phyloP scores from a whole-genome alignment of 2,113 vertebrate genomes.

The Polypterus bichir region DNA sequence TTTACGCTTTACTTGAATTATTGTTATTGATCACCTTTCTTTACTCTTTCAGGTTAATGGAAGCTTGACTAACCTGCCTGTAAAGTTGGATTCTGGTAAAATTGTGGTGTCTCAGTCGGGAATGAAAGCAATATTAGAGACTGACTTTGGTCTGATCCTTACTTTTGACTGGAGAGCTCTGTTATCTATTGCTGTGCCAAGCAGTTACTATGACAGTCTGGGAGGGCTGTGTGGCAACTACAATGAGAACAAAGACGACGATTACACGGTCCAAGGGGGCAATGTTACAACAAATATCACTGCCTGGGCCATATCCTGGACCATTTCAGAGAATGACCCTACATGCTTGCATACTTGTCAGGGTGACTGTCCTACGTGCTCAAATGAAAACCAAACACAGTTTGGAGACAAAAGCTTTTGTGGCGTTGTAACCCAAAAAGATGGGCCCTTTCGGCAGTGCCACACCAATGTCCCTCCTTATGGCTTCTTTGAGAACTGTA shows the following conservation, averaged over 20 bases:
- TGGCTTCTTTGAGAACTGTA: conserved; percentile 41
- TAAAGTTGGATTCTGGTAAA: conserved; percentile 25
- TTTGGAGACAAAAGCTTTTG: conserved; percentile 16
- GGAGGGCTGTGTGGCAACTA: conserved; percentile 51
- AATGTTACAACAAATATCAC: conserved; percentile 4
- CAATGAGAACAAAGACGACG: conserved; percentile 33
- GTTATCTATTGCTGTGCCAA: conserved; percentile 27
- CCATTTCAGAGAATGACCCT: conserved; percentile 12
- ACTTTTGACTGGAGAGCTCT: conserved; percentile 34
- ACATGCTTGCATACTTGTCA: conserved; percentile 26
- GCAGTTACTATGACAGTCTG: conserved; percentile 26
- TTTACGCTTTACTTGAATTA: no score
- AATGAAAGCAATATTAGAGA: conserved; percentile 27
- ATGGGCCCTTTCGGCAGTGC: conserved; percentile 47
- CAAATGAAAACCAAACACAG: neutral
- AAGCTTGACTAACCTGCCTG: conserved; percentile 28
- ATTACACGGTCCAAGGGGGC: conserved; percentile 19
- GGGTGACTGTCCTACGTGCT: conserved; percentile 22
- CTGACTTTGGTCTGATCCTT: conserved; percentile 36
- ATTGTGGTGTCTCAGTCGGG: conserved; percentile 28
- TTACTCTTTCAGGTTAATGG: conserved; percentile 33
- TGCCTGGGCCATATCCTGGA: conserved; percentile 23
- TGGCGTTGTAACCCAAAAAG: conserved; percentile 9
- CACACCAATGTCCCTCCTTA: conserved; percentile 29
- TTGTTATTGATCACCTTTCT: neutral